Percentiles rank a stretch among this genome's conserved stretches.
These are phyloP conservation scores for Chloebia gouldiae DNA, from an alignment of 2,113 vertebrate genomes.

Conservation along the genomic window DNA sequence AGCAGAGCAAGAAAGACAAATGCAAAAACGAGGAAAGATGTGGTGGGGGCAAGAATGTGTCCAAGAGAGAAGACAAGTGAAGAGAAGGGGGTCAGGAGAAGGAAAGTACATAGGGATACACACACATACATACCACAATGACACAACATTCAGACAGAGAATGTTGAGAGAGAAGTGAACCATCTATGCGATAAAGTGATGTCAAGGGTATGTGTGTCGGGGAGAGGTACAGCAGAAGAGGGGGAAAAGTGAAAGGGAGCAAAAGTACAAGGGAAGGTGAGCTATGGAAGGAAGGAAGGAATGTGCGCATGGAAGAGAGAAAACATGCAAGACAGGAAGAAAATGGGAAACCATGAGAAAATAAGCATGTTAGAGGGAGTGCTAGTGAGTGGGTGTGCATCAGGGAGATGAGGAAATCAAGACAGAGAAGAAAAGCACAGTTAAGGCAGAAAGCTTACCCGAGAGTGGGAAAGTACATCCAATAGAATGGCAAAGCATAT, in stretches of 20 bases:
- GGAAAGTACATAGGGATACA: neutral
- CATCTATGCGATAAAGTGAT: neutral
- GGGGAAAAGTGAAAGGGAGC: neutral
- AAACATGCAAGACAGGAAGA: neutral
- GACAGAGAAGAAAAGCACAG: neutral
- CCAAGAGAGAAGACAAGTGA: neutral
- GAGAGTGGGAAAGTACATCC: neutral
- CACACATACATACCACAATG: neutral
- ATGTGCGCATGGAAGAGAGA: neutral
- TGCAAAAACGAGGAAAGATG: neutral
- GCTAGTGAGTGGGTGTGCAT: accelerated
- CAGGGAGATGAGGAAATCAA: neutral
- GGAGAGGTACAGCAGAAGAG: neutral
- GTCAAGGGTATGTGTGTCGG: neutral
- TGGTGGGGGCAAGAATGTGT: neutral
- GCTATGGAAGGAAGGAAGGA: neutral
- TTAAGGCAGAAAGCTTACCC: neutral
- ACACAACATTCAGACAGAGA: neutral
- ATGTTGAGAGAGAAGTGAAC: neutral
- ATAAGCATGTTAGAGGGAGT: neutral
- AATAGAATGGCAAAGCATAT: neutral
- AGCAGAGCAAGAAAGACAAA: neutral
- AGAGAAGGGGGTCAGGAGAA: accelerated
- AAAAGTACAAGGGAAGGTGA: neutral
- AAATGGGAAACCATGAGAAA: neutral